Base-by-base conservation (phyloP, 2,888 invertebrate species). In the Odontocolon sp. region DNA sequence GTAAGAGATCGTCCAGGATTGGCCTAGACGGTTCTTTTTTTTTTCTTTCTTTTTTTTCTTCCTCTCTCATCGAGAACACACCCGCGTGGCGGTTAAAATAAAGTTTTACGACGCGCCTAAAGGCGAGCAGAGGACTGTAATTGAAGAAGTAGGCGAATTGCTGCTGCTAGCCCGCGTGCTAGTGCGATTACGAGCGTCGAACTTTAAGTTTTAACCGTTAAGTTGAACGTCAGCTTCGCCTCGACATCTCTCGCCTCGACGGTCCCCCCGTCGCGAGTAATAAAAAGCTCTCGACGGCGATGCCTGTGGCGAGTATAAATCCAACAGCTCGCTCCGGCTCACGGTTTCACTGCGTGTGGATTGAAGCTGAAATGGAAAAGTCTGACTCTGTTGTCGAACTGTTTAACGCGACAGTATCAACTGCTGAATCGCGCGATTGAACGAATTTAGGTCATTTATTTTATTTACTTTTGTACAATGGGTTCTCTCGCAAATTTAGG, bases 71-170 rank as follows among this genome's bases (percentile, higher is more conserved):
- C 14, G 23, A 28, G 26, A 16, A 14, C 16, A 16, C 21, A 38
- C 38, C 36, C 38, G 38, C 26, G 31, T 11, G 47, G 26, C n/a
- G 61, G 66, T 69, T 64, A 47, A 71, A 68, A 71, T 69, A 67
- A 67, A 76, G 76, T 76, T 76, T 76, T 76, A 76, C 61, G 59
- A 26, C 14, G 59, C 38, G 71, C 47, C 71, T 63, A 71, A 63
- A 71, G 63, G 33, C 47, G 42, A 31, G 31, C 66, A 40, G 42
- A 71, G 56, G 61, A 67, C 71, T 47, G 63, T 71, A 77, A 77
- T 77, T 77, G 71, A 77, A 77, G 67, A 71, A 75, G 70, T 64
- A 14, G 76, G 71, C 40, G 71, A 63, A 77, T 77, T 61, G 76
- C 18, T 33, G 8, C 36, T 11, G 36, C 26, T 18, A 9, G 21